Evolutionary conservation across 2,888 invertebrate species (phyloP), one percentile per base, ranked within the genome.

Genomic region (Polyommatus icarus): DNA sequence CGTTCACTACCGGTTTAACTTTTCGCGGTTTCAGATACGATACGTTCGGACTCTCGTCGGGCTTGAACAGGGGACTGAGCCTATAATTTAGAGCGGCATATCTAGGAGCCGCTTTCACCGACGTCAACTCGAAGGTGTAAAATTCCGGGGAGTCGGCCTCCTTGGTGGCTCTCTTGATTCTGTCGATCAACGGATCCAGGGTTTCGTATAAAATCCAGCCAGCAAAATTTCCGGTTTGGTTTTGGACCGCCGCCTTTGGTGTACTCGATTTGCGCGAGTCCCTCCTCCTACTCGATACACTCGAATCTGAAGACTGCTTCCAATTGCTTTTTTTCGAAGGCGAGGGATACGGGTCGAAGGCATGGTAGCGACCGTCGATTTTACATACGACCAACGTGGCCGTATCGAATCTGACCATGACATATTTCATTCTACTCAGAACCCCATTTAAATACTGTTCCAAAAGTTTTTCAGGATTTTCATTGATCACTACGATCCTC

Each of bases 271-370:
- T 36, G 29, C 32, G 15, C 8, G 15, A 46, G 12, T 50, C 73
- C 6, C 18, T 50, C 18, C 18, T 36, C 40, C n/a, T 40, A 20
- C 40, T 72, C 8, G n/a, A 40, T 24, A 40, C 46, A 73, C 46
- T 46, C 15, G 40, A 40, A 79, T 73, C 8, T 76, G 32, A 18
- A 78, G 80, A 24, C 15, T 67, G 67, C 67, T 6, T 67, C 15
- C 12, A 15, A 72, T 83, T 80, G 75, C 84, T 84, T 0, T 87
- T 83, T 57, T 89, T 88, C 10, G 79, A 80, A 0, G 89, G 88
- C 7, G 94, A 89, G 1, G 89, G 86, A 82, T 96, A 96, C 0
- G 96, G 95, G 85, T 96, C 96, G 83, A 96, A 96, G 1, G 96
- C 84, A 83, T 96, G 96, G 81, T 90, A 95, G 77, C 87, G 93